Evolutionary conservation across 1,140 invertebrate genomes (phyloP), one percentile per base, ranked within the genome.

Genomic region (Conus betulinus): DNA sequence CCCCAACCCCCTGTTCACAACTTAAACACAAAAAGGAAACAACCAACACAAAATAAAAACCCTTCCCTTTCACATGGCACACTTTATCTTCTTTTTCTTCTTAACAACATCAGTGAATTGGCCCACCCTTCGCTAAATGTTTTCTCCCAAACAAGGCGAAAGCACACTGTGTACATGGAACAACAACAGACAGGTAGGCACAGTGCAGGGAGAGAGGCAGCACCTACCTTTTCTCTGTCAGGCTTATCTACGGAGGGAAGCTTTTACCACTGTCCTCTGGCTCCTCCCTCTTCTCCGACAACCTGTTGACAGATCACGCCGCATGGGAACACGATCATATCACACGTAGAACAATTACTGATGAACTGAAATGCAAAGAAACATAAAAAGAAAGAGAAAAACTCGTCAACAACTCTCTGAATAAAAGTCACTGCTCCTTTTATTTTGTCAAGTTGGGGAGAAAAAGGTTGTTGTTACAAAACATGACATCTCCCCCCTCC

Each of bases 221-320:
- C 67, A 60, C 85, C 82, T 84, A 88, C 89, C 89, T 88, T 88
- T 84, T 76, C 78, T 87, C 67, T 60, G 79, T 20, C 52, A 78
- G 20, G 23, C 53, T 71, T 89, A 84, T 23, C 51, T 27, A 82
- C 76, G 57, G 79, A 51, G 3, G 51, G 79, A 81, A 13, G 51
- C 57, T 53, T 78, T 86, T 86, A 89, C 85, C 88, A 78, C 6
- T 55, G 67, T 83, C 51, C 53, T 76, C 85, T 53, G 17, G 57
- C 55, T 81, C 79, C 79, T 84, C 84, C 57, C 57, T 63, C 53
- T 84, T 76, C 74, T 81, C 51, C 60, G 88, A 74, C 60, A 51
- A 23, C 74, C 87, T 78, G 84, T 53, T 53, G 84, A 88, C 57
- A 79, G 60, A 78, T 17, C 67, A 63, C 60, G 67, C 67, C 11